These are phyloP conservation scores for Pocota personata DNA, from an alignment of 2,888 invertebrate species.

Conservation along the genomic window DNA sequence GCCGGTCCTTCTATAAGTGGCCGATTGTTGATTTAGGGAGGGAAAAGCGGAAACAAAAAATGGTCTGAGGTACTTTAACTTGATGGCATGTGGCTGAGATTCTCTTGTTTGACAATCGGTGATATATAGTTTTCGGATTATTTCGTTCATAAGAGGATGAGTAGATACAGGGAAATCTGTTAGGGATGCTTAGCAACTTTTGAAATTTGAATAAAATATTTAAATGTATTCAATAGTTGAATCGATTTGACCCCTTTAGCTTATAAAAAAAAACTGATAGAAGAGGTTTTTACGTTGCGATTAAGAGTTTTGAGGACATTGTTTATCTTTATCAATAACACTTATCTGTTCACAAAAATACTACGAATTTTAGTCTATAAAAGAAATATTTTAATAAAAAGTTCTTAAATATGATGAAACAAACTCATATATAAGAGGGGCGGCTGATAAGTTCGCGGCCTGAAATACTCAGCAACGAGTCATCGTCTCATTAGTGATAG, in stretches of 20 bases:
- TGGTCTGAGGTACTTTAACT: constrained; percentile 7
- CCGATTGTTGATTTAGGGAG: constrained; percentile 33
- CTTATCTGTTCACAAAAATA: no score
- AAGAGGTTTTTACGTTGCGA: background rate
- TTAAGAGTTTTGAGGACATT: background rate
- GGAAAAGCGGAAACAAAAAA: background rate
- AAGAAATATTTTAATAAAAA: no score
- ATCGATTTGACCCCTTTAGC: background rate
- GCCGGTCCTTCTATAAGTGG: constrained; percentile 26
- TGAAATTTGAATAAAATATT: constrained; percentile 6
- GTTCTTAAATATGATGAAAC: no score
- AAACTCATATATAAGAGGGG: no score
- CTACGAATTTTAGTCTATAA: no score
- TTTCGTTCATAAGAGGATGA: background rate
- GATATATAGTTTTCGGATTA: constrained; percentile 32
- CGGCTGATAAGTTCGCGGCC: no score
- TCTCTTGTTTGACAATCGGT: constrained; percentile 40
- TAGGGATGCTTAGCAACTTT: constrained; percentile 6
- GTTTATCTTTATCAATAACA: background rate
- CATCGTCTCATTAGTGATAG: no score
- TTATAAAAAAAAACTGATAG: no score
- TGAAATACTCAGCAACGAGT: no score
- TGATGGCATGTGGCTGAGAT: constrained; percentile 53
- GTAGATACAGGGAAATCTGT: constrained; percentile 1
- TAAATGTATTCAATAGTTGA: background rate